These are phyloP conservation scores for Thereva unica DNA, from an alignment of 2,888 invertebrate species.

Conservation along the genomic window DNA sequence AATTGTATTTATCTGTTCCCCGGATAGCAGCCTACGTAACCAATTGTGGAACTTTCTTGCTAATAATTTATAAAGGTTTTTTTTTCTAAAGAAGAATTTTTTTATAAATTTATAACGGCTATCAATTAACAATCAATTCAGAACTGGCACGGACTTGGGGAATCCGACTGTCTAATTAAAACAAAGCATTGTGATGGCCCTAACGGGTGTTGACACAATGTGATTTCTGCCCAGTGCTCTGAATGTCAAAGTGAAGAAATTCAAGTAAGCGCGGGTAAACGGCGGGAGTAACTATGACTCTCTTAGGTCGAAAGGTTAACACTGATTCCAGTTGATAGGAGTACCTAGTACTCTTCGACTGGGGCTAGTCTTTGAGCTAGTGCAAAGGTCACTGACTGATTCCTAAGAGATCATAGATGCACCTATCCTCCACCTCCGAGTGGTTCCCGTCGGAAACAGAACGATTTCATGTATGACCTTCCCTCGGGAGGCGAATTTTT, in stretches of 20 bases:
- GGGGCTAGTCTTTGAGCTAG: not conserved
- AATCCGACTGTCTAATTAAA: constrained; percentile 71
- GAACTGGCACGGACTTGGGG: constrained; percentile 69
- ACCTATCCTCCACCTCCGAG: too few species aligned
- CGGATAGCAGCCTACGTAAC: constrained; percentile 42
- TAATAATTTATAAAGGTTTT: constrained; percentile 37
- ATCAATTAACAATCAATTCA: constrained; percentile 63
- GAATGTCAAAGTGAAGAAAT: constrained; percentile 67
- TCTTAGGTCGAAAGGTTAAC: constrained; percentile 44
- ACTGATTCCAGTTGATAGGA: not conserved
- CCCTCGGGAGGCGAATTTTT: too few species aligned
- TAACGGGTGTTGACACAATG: constrained; percentile 65
- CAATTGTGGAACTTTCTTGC: constrained; percentile 44
- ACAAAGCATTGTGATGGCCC: constrained; percentile 72
- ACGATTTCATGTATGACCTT: too few species aligned
- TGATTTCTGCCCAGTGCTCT: constrained; percentile 73
- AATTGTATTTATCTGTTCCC: constrained; percentile 8
- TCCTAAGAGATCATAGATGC: too few species aligned
- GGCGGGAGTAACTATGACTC: constrained; percentile 62
- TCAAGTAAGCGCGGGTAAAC: constrained; percentile 61
- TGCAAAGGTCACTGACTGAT: not conserved
- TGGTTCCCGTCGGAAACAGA: too few species aligned
- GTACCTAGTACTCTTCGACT: not conserved
- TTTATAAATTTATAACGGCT: constrained; percentile 50
- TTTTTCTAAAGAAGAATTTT: constrained; percentile 28